Evolutionary conservation across 2,888 invertebrate genomes (phyloP).

Genomic region (Schrankia costaestrigalis): DNA sequence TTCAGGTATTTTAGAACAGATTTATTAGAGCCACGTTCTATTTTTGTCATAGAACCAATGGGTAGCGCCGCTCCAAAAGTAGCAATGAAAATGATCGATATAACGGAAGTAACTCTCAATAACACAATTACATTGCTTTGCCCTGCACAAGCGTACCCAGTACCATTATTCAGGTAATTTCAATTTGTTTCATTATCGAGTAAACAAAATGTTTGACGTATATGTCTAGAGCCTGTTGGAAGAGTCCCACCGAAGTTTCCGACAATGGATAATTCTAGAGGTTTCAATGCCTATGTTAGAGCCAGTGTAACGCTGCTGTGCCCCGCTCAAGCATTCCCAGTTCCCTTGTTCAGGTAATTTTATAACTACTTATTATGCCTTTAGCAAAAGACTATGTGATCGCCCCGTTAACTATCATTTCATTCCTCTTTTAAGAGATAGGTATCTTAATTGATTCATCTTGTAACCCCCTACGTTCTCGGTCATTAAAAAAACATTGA

Average conservation of each 20-base stretch:
- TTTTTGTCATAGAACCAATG: constrained; percentile 87
- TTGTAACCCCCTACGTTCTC: too few species aligned
- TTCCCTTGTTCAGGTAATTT: constrained; percentile 82
- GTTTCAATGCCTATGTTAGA: constrained; percentile 71
- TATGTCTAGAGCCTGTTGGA: constrained; percentile 80
- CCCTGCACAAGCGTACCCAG: constrained; percentile 84
- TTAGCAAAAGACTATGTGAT: too few species aligned
- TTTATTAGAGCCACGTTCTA: constrained; percentile 1
- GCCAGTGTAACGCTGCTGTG: constrained; percentile 83
- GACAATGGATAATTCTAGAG: constrained; percentile 83
- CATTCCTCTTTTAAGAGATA: too few species aligned
- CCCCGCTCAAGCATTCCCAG: constrained; percentile 85
- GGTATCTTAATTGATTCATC: too few species aligned
- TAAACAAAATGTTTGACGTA: constrained; percentile 24
- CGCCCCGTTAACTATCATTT: too few species aligned
- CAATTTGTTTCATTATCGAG: constrained; percentile 10
- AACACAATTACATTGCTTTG: constrained; percentile 77
- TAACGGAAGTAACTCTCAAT: constrained; percentile 58
- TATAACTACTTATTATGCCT: too few species aligned
- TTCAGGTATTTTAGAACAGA: constrained; percentile 71
- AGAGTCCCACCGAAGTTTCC: constrained; percentile 86
- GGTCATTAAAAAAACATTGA: too few species aligned
- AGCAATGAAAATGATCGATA: constrained; percentile 78
- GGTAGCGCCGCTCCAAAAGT: constrained; percentile 86
- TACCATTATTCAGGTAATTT: constrained; percentile 84